Percentiles rank a stretch among this genome's conserved stretches.
phyloP scores from a whole-genome alignment of 2,888 invertebrate species.

The Eugnorisma glareosa region DNA sequence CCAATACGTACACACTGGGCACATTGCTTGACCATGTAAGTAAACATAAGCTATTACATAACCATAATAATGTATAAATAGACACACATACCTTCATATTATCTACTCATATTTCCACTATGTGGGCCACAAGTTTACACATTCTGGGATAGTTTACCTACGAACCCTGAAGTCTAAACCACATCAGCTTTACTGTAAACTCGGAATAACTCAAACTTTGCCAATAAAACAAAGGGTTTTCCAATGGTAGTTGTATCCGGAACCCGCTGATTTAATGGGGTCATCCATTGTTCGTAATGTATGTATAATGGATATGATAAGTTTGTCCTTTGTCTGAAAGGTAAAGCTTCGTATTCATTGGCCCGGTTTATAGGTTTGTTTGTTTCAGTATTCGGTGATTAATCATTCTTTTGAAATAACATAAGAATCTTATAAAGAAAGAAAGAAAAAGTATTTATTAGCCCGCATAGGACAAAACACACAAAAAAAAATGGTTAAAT shows the following conservation, averaged over 20 bases:
- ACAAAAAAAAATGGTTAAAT: too few species aligned
- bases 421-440: too few species aligned
- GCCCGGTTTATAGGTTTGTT: background rate
- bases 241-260: constrained; percentile 33
- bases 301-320: constrained; percentile 42
- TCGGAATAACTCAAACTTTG: constrained; percentile 53
- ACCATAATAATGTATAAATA: background rate
- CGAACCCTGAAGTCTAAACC: constrained; percentile 34
- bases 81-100: background rate
- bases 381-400: background rate
- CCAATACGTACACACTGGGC: background rate
- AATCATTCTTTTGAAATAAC: background rate
- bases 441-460: too few species aligned
- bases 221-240: constrained; percentile 57
- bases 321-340: constrained; percentile 10
- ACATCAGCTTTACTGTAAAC: constrained; percentile 48
- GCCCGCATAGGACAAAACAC: too few species aligned
- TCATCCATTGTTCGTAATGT: constrained; percentile 35
- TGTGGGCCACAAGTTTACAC: background rate
- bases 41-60: background rate
- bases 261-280: constrained; percentile 32
- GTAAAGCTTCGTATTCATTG: background rate
- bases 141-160: constrained; percentile 39
- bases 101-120: background rate
- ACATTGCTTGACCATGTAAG: background rate